These are phyloP conservation scores for Schizaphis graminum DNA, from an alignment of 2,888 invertebrate species.

Conservation along the genomic window DNA sequence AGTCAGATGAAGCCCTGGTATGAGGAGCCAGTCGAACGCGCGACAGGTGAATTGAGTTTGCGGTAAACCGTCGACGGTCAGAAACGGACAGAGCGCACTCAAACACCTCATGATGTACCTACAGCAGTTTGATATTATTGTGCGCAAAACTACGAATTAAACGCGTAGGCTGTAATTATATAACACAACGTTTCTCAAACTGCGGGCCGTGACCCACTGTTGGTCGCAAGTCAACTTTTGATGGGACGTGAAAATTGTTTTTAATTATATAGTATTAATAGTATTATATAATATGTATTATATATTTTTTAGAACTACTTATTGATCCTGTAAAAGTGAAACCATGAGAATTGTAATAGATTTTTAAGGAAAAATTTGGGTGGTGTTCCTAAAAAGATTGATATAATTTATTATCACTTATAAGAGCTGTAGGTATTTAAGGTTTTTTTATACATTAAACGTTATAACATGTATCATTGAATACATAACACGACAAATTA, in stretches of 20 bases:
- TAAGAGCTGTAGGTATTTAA: not conserved
- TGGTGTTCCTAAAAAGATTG: too few relatives aligned
- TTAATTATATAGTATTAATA: too few relatives aligned
- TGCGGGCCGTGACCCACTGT: too few relatives aligned
- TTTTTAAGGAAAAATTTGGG: too few relatives aligned
- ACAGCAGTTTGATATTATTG: not conserved
- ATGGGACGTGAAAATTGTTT: too few relatives aligned
- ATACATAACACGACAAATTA: not conserved
- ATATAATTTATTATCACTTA: too few relatives aligned
- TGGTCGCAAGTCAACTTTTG: too few relatives aligned
- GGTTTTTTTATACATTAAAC: not conserved
- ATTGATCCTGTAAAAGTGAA: too few relatives aligned
- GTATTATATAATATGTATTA: too few relatives aligned
- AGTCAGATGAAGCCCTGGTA: conserved; percentile 26
- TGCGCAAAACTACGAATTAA: not conserved
- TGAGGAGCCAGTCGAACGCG: conserved; percentile 9
- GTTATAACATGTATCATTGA: not conserved
- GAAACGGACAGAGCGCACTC: not conserved
- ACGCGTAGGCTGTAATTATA: not conserved
- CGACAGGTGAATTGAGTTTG: conserved; percentile 44
- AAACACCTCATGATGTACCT: not conserved
- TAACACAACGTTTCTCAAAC: too few relatives aligned
- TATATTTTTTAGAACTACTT: too few relatives aligned
- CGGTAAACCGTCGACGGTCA: not conserved
- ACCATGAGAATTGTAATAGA: too few relatives aligned